Conservation (phyloP, 2,888 invertebrate species). For the Cataglyphis albicans region DNA sequence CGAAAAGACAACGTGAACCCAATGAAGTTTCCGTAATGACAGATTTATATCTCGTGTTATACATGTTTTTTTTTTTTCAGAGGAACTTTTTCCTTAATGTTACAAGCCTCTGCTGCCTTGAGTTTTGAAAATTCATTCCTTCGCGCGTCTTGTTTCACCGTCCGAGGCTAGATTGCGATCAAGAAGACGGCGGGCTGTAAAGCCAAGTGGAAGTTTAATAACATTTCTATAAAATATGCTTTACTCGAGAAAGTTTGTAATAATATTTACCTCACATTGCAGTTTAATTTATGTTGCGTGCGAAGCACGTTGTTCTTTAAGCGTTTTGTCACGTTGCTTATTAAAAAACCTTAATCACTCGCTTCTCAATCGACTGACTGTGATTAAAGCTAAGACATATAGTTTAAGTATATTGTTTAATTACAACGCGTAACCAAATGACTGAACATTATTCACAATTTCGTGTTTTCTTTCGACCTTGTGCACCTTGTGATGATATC, state of each 20-base stretch:
- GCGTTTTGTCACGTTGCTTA: constrained; percentile 2
- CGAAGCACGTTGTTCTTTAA: background rate
- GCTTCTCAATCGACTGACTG: background rate
- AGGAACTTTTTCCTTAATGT: constrained; percentile 34
- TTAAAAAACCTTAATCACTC: constrained; percentile 5
- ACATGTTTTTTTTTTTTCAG: background rate
- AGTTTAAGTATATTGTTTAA: background rate
- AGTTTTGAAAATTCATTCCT: constrained; percentile 51
- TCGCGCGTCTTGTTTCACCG: constrained; percentile 38
- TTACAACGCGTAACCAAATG: background rate
- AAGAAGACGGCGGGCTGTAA: constrained; percentile 6
- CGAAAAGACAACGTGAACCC: background rate
- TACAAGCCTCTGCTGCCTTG: constrained; percentile 21
- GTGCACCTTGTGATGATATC: constrained; percentile 20
- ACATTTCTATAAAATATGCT: constrained; percentile 52
- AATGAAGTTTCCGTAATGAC: constrained; percentile 15
- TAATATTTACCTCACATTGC: constrained; percentile 47
- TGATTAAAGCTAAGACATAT: background rate
- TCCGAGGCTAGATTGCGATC: constrained; percentile 39
- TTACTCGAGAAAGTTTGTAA: constrained; percentile 40
- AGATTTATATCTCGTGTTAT: constrained; percentile 9
- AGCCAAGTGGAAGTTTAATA: constrained; percentile 54
- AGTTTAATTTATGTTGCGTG: constrained; percentile 45
- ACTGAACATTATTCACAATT: background rate
- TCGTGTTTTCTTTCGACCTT: background rate